These are phyloP conservation scores for Probaryconus sp. DNA, from an alignment of 1,140 invertebrate genomes.

Conservation along the genomic window DNA sequence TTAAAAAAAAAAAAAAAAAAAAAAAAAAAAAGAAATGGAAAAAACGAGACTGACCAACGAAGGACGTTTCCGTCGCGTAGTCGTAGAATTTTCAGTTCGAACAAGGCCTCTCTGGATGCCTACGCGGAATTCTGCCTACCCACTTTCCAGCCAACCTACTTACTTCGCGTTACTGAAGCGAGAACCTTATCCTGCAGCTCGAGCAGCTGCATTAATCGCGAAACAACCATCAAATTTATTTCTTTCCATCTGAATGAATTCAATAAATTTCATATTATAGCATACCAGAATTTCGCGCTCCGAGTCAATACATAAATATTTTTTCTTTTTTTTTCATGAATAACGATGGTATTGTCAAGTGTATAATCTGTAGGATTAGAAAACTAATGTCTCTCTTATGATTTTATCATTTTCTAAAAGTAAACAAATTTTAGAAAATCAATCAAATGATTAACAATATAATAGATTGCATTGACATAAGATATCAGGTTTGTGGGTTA, in stretches of 20 bases:
- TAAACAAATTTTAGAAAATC: too few relatives aligned
- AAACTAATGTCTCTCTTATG: too few relatives aligned
- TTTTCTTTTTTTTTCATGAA: too few relatives aligned
- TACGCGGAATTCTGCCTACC: slow-evolving; percentile 61
- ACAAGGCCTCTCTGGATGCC: slow-evolving; percentile 55
- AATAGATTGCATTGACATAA: too few relatives aligned
- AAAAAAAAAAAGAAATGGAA: slow-evolving; percentile 9
- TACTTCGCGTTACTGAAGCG: slow-evolving; percentile 31
- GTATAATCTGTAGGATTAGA: too few relatives aligned
- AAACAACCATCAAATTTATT: slow-evolving; percentile 26
- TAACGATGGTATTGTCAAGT: too few relatives aligned
- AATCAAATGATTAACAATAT: too few relatives aligned
- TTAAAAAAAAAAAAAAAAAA: not conserved
- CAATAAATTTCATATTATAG: too few relatives aligned
- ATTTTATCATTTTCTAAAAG: too few relatives aligned
- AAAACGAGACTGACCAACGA: slow-evolving; percentile 49
- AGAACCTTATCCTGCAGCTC: slow-evolving; percentile 40
- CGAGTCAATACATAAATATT: too few relatives aligned
- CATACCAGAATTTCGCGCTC: too few relatives aligned
- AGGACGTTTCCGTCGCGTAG: slow-evolving; percentile 58
- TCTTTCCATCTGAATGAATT: slow-evolving; percentile 6
- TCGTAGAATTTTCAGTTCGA: slow-evolving; percentile 54
- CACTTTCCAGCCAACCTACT: slow-evolving; percentile 58
- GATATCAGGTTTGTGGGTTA: too few relatives aligned
- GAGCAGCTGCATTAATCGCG: slow-evolving; percentile 15